Evolutionary conservation across 2,888 invertebrate genomes (phyloP), one percentile per base, ranked within the genome.

Genomic region (Neoascia interrupta): DNA sequence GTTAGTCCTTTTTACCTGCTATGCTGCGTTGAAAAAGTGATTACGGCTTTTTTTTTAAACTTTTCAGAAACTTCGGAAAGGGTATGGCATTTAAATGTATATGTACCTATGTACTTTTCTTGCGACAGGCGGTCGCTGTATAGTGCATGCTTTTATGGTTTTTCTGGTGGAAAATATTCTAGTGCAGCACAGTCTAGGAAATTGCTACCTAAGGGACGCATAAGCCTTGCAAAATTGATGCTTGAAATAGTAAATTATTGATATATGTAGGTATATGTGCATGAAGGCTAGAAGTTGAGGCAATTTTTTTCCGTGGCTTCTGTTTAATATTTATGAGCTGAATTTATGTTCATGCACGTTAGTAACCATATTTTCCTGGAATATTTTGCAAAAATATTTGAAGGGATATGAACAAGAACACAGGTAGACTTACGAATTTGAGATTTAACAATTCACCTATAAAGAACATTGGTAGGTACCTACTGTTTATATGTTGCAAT

Each of bases 261-360:
- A 68, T 68, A 68, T 74, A n/a, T n/a, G n/a, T n/a, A n/a, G n/a
- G n/a, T n/a, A n/a, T n/a, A n/a, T n/a, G n/a, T n/a, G n/a, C n/a
- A n/a, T 74, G 73, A 66, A 23, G 58, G 66, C 53, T 66, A 8
- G 1, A 51, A 37, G 31, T 8, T 26, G 39, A 49, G 26, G 37
- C 47, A 39, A n/a, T 47, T 54, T 64, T 47, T 26, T 11, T 11
- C n/a, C n/a, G 41, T 26, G 26, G 26, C 26, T 11, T 31, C 8
- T 49, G 18, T 69, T 69, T 41, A 69, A 69, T 69, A 69, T 69
- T 61, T 53, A 60, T 69, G 26, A n/a, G n/a, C n/a, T n/a, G n/a
- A n/a, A n/a, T n/a, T n/a, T n/a, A n/a, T n/a, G n/a, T n/a, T n/a
- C n/a, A n/a, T n/a, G n/a, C n/a, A n/a, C n/a, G n/a, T n/a, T n/a